These are phyloP conservation scores for Leiothrix lutea DNA, from an alignment of 2,113 vertebrate species.

Conservation along the genomic window DNA sequence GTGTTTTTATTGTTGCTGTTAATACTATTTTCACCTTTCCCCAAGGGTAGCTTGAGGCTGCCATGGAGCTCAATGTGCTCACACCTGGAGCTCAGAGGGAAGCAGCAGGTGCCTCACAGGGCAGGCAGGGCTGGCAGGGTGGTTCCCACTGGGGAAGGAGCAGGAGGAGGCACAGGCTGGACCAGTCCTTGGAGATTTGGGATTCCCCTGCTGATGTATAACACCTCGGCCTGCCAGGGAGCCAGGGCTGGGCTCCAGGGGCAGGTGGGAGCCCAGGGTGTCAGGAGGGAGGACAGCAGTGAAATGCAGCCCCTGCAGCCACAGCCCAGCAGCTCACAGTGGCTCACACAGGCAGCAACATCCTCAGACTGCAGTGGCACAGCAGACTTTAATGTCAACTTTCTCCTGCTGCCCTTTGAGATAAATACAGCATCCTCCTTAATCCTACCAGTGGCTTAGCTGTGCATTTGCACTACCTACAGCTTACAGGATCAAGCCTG, in stretches of 20 bases:
- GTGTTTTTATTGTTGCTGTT: neutral
- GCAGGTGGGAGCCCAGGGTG: neutral
- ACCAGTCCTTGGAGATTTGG: neutral
- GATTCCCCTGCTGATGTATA: neutral
- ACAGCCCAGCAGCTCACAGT: accelerated
- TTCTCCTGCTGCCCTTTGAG: neutral
- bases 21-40: neutral
- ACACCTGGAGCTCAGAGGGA: neutral
- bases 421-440: slow-evolving; percentile 14
- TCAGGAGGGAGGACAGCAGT: accelerated
- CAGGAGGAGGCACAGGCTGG: neutral
- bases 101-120: accelerated
- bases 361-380: neutral
- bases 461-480: neutral
- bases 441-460: slow-evolving; percentile 15
- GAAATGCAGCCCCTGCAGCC: neutral
- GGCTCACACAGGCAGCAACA: neutral
- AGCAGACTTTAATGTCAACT: neutral
- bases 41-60: accelerated
- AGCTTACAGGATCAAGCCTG: slow-evolving; percentile 25
- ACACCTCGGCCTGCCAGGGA: neutral
- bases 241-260: neutral
- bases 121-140: accelerated
- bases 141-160: neutral
- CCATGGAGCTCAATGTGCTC: neutral